Base-by-base conservation (phyloP, 2,113 vertebrate species). In the Poicephalus gulielmi region DNA sequence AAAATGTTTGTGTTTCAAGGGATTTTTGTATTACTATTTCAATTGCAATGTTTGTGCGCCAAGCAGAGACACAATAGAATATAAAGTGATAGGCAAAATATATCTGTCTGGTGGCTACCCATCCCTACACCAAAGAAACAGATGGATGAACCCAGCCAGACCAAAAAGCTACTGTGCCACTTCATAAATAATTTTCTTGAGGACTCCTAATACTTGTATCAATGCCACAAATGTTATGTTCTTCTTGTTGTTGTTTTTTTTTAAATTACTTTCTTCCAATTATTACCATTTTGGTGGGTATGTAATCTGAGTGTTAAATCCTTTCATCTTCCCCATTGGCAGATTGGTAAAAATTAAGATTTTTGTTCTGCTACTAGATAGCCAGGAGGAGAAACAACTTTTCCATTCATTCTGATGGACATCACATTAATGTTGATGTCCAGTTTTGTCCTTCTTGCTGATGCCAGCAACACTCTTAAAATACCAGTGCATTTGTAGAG, bases 111-210 rank as follows among this genome's bases (percentile, higher is more conserved):
- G 18, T n/a, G 25, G 31, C 14, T 49, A 66, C 27, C 30, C 20
- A 28, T 23, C 15, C 30, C 33, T 64, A 43, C 0, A 0, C 17
- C 44, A 43, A 27, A 71, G 47, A 37, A n/a, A 60, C 20, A 30
- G 30, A 25, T 6, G 11, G 71, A 55, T 33, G 20, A 18, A 31
- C 6, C 20, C 52, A 79, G 76, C 0, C 47, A 66, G 13, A 25
- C 12, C 13, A 1, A 4, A 71, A 8, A 13, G 16, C 39, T 37
- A 2, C 35, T 69, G 33, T 9, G n/a, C 13, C 30, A 47, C 17
- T 18, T 67, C 23, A 41, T 27, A 37, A 27, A 44, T 6, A 1
- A 13, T 25, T 55, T 11, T 31, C 14, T 20, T 28, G 23, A 53
- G 23, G 15, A 64, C 28, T 71, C 55, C 8, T 16, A 73, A n/a